Evolutionary conservation across 2,113 vertebrate genomes (phyloP), one percentile per base, ranked within the genome.

Genomic region (Seriola aureovittata): DNA sequence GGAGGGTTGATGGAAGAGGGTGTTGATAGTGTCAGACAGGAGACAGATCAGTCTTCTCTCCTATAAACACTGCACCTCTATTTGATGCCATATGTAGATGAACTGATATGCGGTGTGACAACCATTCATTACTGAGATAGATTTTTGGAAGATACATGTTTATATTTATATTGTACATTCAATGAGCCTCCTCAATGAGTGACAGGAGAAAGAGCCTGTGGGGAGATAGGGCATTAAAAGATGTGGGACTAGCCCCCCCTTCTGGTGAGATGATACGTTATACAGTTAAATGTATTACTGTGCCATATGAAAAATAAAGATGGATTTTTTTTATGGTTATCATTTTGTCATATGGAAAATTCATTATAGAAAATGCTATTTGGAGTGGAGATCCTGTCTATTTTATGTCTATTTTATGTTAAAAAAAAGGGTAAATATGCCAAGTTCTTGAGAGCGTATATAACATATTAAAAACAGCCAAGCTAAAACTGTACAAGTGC

Each of bases 191-290:
- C 1, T 14, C 17, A 21, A 65, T 25, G 78, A 36, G 23, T 3
- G 44, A 32, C n/a, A 78, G 25, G n/a, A 2, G 1, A 38, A 40
- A 42, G 8, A 21, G 66, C 13, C 38, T 71, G 55, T 73, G 3
- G 16, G 13, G n/a, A 29, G 55, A 57, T 16, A 12, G 13, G 21
- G 25, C 23, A 55, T 1, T 44, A 11, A 84, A 84, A 7, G 8
- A 42, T 5, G 25, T 38, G 63, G 32, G 80, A 29, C n/a, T 58
- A 72, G 86, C 85, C 4, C 90, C 90, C 76, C 32, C 90, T 74
- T 52, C 76, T 90, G 90, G 79, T 70, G 2, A 40, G 4, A 70
- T 10, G 12, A 8, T 6, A 40, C n/a, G 5, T 46, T 36, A 19
- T 25, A n/a, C 6, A 10, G 7, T 25, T 25, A 32, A 13, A 5